Base-by-base conservation (phyloP, 2,113 vertebrate species). In the Odocoileus virginianus region DNA sequence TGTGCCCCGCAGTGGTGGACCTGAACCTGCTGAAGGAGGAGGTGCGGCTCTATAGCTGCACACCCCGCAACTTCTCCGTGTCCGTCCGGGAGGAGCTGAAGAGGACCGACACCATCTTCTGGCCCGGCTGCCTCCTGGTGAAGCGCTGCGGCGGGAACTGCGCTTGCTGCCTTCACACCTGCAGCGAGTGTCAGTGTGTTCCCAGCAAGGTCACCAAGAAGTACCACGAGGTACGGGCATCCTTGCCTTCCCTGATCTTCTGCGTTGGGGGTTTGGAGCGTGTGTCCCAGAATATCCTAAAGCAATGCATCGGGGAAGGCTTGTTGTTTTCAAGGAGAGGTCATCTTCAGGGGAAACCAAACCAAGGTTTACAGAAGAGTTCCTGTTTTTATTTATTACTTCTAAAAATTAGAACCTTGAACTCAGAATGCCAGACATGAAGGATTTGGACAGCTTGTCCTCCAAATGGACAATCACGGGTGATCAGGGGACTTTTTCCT, bases 121-220 rank as follows among this genome's bases (percentile, higher is more conserved):
- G 99, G 99, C 99, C 99, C 2, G 98, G 99, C 97, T 99, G 99
- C 95, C 99, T 99, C 87, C 99, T 99, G 99, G 99, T 99, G 87
- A 99, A 99, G 91, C 99, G 99, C 28, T 99, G 99, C 10, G 99
- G 99, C 16, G 99, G 99, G 33, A 99, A 99, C 98, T 99, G 99
- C n/a, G 99, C 99, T 97, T 99, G 99, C 86, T 99, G 99, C 97
- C 99, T 99, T 13, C 99, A 99, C 96, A 99, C 98, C 54, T 99
- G 99, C 99, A 99, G 98, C 11, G 99, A 99, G 83, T 99, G 99
- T 98, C 99, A 99, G 30, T 99, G 99, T 50, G 98, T 99, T 25
- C 99, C 99, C 74, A 98, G 99, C 92, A 99, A 99, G 98, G 99
- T 99, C 97, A 99, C 99, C 61, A 99, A 99, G 98, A 99, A 99